Percentiles rank a stretch among this genome's conserved stretches.
Evolutionary conservation across 2,888 invertebrate species (phyloP).

Genomic region (Palloptera scutellata): DNA sequence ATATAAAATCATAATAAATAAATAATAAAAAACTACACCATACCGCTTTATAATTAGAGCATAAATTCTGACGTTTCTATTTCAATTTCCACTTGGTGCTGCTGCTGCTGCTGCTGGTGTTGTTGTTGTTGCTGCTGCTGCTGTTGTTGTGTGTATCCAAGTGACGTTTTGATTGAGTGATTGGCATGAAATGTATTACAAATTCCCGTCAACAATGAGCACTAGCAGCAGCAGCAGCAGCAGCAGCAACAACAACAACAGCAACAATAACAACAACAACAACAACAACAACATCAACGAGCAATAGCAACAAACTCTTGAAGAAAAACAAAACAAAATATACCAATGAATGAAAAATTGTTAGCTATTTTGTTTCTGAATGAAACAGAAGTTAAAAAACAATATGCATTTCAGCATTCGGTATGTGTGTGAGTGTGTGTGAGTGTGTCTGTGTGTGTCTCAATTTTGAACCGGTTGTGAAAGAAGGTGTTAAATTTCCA

Average conservation of each 20-base stretch:
- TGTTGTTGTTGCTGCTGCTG: constrained; percentile 6
- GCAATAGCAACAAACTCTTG: constrained; percentile 20
- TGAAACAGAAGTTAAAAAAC: constrained; percentile 36
- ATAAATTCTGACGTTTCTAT: constrained; percentile 65
- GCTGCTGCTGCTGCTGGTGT: too few species aligned
- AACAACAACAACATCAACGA: constrained; percentile 19
- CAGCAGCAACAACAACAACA: constrained; percentile 14
- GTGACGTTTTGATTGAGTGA: constrained; percentile 64
- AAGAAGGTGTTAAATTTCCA: constrained; percentile 55
- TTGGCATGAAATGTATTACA: constrained; percentile 53
- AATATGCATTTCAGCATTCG: too few species aligned
- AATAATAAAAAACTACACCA: constrained; percentile 30
- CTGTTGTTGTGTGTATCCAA: constrained; percentile 31
- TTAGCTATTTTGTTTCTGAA: constrained; percentile 20
- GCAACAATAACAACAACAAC: too few species aligned
- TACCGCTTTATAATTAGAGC: constrained; percentile 64
- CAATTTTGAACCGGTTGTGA: constrained; percentile 46
- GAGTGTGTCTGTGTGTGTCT: background rate
- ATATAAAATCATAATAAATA: constrained; percentile 29
- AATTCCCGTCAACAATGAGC: constrained; percentile 34
- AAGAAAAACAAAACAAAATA: constrained; percentile 4
- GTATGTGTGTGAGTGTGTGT: background rate
- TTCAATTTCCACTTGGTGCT: constrained; percentile 51
- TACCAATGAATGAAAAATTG: constrained; percentile 35
- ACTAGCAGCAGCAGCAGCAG: constrained; percentile 6